Conservation (phyloP, 2,888 invertebrate species). For the Cetonia aurata region DNA sequence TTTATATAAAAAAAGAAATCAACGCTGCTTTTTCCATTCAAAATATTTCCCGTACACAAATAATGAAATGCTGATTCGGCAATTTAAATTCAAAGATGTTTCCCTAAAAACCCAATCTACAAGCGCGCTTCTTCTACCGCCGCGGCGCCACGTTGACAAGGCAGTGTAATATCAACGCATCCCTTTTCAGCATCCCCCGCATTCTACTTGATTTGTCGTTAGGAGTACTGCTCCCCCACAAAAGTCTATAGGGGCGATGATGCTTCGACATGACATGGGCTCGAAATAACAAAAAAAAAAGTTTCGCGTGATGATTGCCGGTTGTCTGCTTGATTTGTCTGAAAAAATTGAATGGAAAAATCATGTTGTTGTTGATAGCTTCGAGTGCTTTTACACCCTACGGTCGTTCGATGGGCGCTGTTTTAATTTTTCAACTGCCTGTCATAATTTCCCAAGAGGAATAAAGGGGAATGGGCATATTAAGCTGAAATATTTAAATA, state of each 20-base stretch:
- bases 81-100: conserved; percentile 45
- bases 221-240: conserved; percentile 3
- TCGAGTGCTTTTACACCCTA: not conserved
- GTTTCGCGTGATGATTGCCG: not conserved
- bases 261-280: conserved; percentile 21
- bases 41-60: conserved; percentile 13
- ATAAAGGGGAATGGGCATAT: too few species aligned
- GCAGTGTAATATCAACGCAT: conserved; percentile 9
- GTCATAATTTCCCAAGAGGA: conserved; percentile 3
- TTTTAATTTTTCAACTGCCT: conserved; percentile 11
- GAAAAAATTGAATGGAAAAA: not conserved
- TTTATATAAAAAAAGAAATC: too few species aligned
- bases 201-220: conserved; percentile 26
- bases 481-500: too few species aligned
- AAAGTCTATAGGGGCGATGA: conserved; percentile 23
- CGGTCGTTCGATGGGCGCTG: not conserved
- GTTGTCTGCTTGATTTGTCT: not conserved
- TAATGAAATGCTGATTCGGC: conserved; percentile 43
- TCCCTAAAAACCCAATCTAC: conserved; percentile 27
- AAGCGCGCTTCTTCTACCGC: conserved; percentile 3
- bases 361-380: not conserved
- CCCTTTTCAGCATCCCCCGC: conserved; percentile 12
- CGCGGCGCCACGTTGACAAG: not conserved
- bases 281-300: conserved; percentile 1
- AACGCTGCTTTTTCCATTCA: not conserved